These are phyloP conservation scores for Brenthis hecate DNA, from an alignment of 2,888 invertebrate genomes.

Conservation along the genomic window DNA sequence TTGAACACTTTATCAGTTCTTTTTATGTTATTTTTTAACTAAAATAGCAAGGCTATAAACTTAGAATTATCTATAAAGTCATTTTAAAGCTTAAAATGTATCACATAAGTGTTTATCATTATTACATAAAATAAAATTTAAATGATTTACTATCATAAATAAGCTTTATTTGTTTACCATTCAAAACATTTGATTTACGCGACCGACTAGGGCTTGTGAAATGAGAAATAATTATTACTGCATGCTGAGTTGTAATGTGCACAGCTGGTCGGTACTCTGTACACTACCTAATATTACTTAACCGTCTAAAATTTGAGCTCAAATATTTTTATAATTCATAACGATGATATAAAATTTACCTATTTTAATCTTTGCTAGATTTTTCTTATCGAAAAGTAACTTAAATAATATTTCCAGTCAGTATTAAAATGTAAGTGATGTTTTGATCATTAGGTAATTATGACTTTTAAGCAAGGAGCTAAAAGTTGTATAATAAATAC, in stretches of 20 bases:
- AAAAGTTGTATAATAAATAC: constrained; percentile 18
- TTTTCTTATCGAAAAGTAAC: too few relatives aligned
- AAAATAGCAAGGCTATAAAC: background rate
- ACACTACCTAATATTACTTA: background rate
- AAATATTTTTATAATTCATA: background rate
- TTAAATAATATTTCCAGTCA: too few relatives aligned
- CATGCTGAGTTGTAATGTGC: constrained; percentile 18
- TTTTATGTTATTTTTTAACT: background rate
- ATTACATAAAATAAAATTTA: background rate
- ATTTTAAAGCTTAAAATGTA: too few relatives aligned
- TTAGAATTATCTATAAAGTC: too few relatives aligned
- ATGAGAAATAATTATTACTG: constrained; percentile 20
- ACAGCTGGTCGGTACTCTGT: constrained; percentile 12
- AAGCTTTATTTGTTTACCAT: background rate
- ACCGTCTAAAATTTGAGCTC: background rate
- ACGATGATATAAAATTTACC: too few relatives aligned
- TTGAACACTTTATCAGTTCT: too few relatives aligned
- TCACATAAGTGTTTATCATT: background rate
- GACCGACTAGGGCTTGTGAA: constrained; percentile 14
- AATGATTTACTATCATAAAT: background rate
- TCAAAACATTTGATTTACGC: constrained; percentile 15
- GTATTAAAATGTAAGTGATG: too few relatives aligned
- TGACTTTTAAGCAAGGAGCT: background rate
- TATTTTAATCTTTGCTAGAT: too few relatives aligned
- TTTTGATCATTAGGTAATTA: background rate